Evolutionary conservation across 2,888 invertebrate species (phyloP), one percentile per base, ranked within the genome.

Genomic region (Microctonus hyperodae): DNA sequence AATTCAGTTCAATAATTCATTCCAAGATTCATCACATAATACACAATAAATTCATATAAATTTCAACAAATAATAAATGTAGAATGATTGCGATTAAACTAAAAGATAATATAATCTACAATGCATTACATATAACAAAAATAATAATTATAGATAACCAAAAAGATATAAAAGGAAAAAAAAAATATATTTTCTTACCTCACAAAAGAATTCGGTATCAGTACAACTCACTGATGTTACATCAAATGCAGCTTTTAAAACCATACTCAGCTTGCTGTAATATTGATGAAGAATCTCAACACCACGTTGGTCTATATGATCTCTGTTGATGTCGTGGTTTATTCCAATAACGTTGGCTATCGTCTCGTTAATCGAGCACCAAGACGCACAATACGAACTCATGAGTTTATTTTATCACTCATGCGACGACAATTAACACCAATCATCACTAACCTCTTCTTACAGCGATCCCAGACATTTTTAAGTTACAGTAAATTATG

Each of bases 361-460:
- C 57, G 67, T 69, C 63, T 72, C 60, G 59, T 28, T 44, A 59
- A 69, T 67, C 65, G 71, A 70, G 69, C 64, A 64, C 65, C 66
- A 67, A 70, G 70, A 67, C 55, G 60, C 69, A 58, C 68, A 68
- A 56, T 65, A 64, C 65, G 68, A 55, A 69, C 65, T 70, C 68
- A 64, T 68, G 70, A 67, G 67, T 64, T 67, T 68, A 69, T 61
- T 69, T 56, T 67, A 55, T 68, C 68, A 63, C 64, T 65, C 50
- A n/a, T n/a, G n/a, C n/a, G 60, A 50, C 60, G 56, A 65, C 68
- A 71, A 73, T 69, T 69, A 72, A 72, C 70, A 69, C 68, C 73
- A 72, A 70, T 74, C 71, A 71, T 72, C 69, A 68, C 62, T 35
- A 61, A 61, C 56, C 53, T 55, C 33, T 16, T 44, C 16, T n/a